Base-by-base conservation (phyloP, 2,888 invertebrate genomes). In the Pharmacophagus antenor region DNA sequence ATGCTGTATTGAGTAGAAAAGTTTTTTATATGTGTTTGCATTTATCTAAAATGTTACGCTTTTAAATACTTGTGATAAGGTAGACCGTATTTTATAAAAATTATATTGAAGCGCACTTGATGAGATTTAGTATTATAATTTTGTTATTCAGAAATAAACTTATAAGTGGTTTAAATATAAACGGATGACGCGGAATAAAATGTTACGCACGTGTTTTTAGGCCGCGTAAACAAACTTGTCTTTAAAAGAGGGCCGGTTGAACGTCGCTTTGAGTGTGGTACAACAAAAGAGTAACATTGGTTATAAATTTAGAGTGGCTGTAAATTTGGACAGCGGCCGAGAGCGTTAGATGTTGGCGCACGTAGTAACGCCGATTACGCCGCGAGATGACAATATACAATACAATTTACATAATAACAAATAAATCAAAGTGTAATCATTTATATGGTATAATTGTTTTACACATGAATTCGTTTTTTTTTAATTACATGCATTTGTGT, bases 241-340 rank as follows among this genome's bases (percentile, higher is more conserved):
- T 80, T 85, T 87, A 88, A 88, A 59, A 86, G 86, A 75, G 72
- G 71, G 77, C 37, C 23, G n/a, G n/a, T 79, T 79, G 78, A 76
- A 71, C 70, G 76, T 73, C 77, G 70, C 74, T 78, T 73, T 68
- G 72, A 74, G 61, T 70, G 63, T 64, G 67, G 68, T 72, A 81
- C 70, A 80, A 82, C 80, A 85, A 85, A 84, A 80, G 80, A 82
- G 75, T 80, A 80, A 77, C 80, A 81, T 78, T 78, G 78, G 76
- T 62, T 77, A 81, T 78, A 81, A 80, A 82, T 82, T 78, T 79
- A 80, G 77, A 79, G 74, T 66, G 66, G 63, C 70, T 70, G 74
- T 78, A 74, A 77, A 74, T 76, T 85, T 82, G 82, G 79, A 83
- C 71, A 75, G 73, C 65, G 63, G 79, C 76, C 79, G 81, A 59